These are phyloP conservation scores for Scelioninae gen. 2 DNA, from an alignment of 2,888 invertebrate species.

Conservation along the genomic window DNA sequence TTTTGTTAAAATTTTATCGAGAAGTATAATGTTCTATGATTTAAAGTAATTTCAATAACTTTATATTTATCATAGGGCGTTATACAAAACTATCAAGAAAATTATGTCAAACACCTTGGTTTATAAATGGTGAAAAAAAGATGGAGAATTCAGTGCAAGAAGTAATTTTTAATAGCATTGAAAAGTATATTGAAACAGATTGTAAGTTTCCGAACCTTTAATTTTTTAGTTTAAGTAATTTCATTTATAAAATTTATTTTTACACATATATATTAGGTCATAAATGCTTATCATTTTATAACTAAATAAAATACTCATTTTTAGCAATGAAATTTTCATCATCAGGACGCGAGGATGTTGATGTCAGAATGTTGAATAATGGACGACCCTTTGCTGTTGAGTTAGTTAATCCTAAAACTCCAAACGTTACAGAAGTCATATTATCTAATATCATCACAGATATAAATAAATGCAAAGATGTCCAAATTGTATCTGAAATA, in stretches of 20 bases:
- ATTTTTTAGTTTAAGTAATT: too few relatives aligned
- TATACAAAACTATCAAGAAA: constrained; percentile 90
- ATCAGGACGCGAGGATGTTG: constrained; percentile 97
- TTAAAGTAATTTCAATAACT: constrained; percentile 19
- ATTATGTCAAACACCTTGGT: constrained; percentile 96
- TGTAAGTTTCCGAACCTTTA: constrained; percentile 69
- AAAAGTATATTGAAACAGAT: constrained; percentile 78
- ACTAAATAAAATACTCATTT: too few relatives aligned
- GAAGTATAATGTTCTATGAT: background rate
- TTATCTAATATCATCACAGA: constrained; percentile 78
- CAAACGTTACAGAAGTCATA: constrained; percentile 76
- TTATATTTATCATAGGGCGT: constrained; percentile 77
- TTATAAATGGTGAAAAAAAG: constrained; percentile 86
- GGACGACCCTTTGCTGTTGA: constrained; percentile 96
- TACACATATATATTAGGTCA: too few relatives aligned
- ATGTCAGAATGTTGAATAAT: constrained; percentile 93
- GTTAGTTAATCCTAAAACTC: constrained; percentile 81
- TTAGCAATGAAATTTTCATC: constrained; percentile 86
- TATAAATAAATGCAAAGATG: constrained; percentile 78
- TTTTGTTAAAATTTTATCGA: background rate
- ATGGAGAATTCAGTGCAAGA: constrained; percentile 95
- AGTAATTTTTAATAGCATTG: constrained; percentile 84
- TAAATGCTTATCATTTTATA: too few relatives aligned
- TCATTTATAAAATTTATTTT: too few relatives aligned
- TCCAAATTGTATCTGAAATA: constrained; percentile 79